Evolutionary conservation across 2,888 invertebrate genomes (phyloP).

Genomic region (Sarcophaga rosellei): DNA sequence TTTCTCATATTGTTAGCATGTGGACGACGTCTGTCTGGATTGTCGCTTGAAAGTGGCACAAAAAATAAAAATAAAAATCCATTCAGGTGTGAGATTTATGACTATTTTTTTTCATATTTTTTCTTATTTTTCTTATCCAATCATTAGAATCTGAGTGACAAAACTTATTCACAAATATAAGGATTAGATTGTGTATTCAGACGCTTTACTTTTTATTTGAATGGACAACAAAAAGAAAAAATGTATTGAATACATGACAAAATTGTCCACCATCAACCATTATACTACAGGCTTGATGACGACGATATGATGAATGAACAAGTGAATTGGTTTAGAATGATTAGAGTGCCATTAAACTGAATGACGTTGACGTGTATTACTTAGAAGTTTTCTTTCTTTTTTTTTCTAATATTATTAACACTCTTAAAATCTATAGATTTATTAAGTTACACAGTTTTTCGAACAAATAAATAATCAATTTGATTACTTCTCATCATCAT

Average conservation of each 20-base stretch:
- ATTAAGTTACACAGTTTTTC: no score
- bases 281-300: not conserved
- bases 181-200: not conserved
- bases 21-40: not conserved
- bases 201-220: not conserved
- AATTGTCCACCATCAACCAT: not conserved
- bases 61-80: slow-evolving; percentile 31
- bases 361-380: not conserved
- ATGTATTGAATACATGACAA: not conserved
- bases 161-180: not conserved
- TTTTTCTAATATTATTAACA: no score
- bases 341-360: not conserved
- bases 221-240: not conserved
- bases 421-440: no score
- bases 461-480: no score
- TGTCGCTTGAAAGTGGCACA: not conserved
- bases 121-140: not conserved
- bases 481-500: no score
- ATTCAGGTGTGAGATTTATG: slow-evolving; percentile 48
- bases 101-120: not conserved
- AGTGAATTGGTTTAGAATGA: not conserved
- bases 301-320: not conserved
- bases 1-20: not conserved
- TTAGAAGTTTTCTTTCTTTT: not conserved
- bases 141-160: slow-evolving; percentile 16